Base-by-base conservation (phyloP, 2,888 invertebrate species). In the Thera obeliscata region DNA sequence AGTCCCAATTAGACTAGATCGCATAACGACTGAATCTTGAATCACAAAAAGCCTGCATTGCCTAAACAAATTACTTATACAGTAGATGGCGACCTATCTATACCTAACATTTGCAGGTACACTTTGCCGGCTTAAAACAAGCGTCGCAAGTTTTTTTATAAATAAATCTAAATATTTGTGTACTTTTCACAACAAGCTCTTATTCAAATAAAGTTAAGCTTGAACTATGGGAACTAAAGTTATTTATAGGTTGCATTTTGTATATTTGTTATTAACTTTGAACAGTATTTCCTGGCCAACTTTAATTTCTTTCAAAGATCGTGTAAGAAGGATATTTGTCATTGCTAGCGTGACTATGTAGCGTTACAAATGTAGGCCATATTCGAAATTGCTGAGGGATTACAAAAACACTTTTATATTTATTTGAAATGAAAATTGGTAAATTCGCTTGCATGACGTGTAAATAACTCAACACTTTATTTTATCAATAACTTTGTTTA, bases 351-450 rank as follows among this genome's bases (percentile, higher is more conserved):
- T 57, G 64, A 64, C 57, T 12, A 8, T 9, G 33, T 35, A 52
- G n/a, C 57, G 52, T 64, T 57, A 52, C 35, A n/a, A 57, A 64
- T 57, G 4, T 56, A 64, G 64, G 64, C 35, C 64, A 57, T 57
- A 64, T 64, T 64, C 36, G 52, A 52, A 57, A 64, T 64, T 64
- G 62, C 41, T 41, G 41, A 50, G 52, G 33, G 41, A 46, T 35
- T 11, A 61, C 11, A 60, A 2, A 52, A 50, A 59, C 36, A 59
- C n/a, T 36, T 54, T 3, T 9, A 3, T 56, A 41, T 41, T 43
- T 56, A 46, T 61, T 61, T 55, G 43, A 11, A 55, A 57, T 35
- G 33, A 57, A 57, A 46, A 57, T 57, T 46, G 11, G 46, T 46
- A 2, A 9, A 35, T 57, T 57, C 2, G 33, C 6, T 57, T 46